Base-by-base conservation (phyloP, 1,140 invertebrate species). In the Drosophila virilis region DNA sequence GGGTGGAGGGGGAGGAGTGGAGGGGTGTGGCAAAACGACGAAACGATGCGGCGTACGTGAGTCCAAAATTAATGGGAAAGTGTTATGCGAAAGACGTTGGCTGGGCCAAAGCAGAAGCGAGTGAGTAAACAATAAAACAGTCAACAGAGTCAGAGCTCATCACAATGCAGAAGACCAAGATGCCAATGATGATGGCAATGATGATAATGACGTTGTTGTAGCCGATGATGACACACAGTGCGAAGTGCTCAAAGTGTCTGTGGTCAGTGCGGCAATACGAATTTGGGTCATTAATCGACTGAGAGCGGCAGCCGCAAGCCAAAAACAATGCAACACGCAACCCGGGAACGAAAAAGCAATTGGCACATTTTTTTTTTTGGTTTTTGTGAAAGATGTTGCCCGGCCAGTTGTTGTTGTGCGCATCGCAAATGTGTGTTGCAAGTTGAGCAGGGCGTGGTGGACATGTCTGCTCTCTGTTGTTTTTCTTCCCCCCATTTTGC, bases 271-370 rank as follows among this genome's bases (percentile, higher is more conserved):
- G 69, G 55, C 55, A 17, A 17, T 22, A 60, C 61, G 59, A 74
- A 88, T 78, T 74, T 88, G 60, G 84, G 84, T 88, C 84, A 88
- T 89, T 84, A 88, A 89, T 80, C 85, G 84, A 33, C 67, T 74
- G 40, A 77, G 70, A 74, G 22, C 22, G 80, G 67, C 46, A 37
- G 51, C 42, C 28, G 51, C 13, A 33, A 43, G 22, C 12, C 32
- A 66, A 37, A 37, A 57, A 8, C 22, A 55, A 55, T 64, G 59
- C 40, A 37, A 40, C 50, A 46, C 12, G 45, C 58, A 46, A 42
- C 13, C 54, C 54, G 57, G 70, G 70, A 73, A 73, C 37, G 40
- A 33, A 22, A 28, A 6, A 22, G 12, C 51, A 70, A 74, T 70
- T 70, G 72, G 69, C 72, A 74, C 72, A 74, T 74, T 74, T 70